Conservation (phyloP, 2,797 vertebrate species). For the Crax fasciolata region DNA sequence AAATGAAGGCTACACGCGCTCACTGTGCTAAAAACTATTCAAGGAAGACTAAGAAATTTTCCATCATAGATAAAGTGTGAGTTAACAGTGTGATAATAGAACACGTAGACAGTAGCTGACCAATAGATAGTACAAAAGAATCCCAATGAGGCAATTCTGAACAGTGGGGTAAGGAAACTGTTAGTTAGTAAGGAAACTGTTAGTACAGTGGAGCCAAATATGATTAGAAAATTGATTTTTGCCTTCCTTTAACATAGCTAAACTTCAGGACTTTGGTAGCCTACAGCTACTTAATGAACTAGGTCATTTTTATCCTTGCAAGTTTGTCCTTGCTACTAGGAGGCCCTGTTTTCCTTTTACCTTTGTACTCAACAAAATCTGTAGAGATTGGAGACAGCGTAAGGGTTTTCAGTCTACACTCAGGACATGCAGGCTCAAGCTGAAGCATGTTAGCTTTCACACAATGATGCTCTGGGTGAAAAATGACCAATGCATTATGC, state of each 20-base stretch:
- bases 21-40: not conserved
- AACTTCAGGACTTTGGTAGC: not conserved
- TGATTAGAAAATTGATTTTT: not conserved
- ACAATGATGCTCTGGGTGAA: not conserved
- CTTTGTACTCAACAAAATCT: not conserved
- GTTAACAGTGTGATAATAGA: not conserved
- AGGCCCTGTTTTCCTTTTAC: not conserved
- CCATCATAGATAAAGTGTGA: not conserved
- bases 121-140: not conserved
- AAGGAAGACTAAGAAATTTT: not conserved
- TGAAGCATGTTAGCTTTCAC: not conserved
- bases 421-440: not conserved
- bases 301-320: accelerated
- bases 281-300: not conserved
- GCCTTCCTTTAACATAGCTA: not conserved
- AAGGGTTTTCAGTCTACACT: not conserved
- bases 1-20: not conserved
- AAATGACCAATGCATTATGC: not conserved
- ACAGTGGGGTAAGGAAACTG: not conserved
- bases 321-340: not conserved
- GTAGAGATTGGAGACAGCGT: not conserved
- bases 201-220: not conserved
- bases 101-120: not conserved
- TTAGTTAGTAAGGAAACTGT: not conserved
- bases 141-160: not conserved